Percentiles rank a stretch among this genome's conserved stretches.
phyloP scores from a whole-genome alignment of 2,888 invertebrate species.

The Pristionchus mayeri region DNA sequence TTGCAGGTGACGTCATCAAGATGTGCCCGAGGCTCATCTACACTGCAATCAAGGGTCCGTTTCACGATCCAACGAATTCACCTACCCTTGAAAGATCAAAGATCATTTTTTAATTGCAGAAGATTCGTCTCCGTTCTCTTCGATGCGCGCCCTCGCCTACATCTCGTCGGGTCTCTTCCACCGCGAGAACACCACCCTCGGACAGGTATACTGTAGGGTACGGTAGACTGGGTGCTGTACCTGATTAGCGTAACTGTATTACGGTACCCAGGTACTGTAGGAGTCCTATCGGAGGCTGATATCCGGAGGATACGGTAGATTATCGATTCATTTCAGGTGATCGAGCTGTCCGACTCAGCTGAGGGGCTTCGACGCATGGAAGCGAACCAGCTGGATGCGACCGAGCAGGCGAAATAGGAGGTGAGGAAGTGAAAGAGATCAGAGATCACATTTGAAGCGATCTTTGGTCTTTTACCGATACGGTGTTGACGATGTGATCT shows the following conservation, averaged over 20 bases:
- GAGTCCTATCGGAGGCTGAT: neutral
- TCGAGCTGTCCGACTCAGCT: neutral
- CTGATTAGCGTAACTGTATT: neutral
- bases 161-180: slow-evolving; percentile 30
- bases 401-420: no score
- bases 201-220: slow-evolving; percentile 24
- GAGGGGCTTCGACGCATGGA: neutral
- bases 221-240: neutral
- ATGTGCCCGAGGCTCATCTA: slow-evolving; percentile 2
- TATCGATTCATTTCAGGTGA: neutral
- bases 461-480: no score
- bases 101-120: neutral
- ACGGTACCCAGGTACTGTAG: neutral
- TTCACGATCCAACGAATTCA: no score
- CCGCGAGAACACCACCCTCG: slow-evolving; percentile 30
- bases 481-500: no score
- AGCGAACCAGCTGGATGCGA: neutral
- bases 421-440: no score
- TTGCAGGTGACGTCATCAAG: slow-evolving; percentile 5
- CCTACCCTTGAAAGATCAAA: no score
- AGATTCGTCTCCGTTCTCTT: neutral
- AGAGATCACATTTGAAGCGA: no score
- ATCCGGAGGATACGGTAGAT: neutral
- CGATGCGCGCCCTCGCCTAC: slow-evolving; percentile 6
- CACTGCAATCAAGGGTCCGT: neutral